Conservation (phyloP, 2,888 invertebrate genomes). For the Drosophila quinaria region DNA sequence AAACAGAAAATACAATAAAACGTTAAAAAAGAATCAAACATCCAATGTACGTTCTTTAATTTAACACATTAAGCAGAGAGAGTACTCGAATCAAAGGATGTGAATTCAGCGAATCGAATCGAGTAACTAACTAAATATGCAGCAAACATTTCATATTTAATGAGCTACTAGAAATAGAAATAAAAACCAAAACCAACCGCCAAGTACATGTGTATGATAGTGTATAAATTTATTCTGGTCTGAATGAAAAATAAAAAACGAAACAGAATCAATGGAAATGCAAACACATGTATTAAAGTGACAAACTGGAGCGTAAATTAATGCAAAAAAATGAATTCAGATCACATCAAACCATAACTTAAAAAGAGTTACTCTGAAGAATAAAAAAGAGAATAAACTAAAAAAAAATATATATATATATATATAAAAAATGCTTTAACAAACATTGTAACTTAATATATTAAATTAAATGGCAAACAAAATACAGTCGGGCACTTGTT, state of each 20-base stretch:
- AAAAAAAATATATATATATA: constrained; percentile 4
- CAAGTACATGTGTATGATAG: constrained; percentile 19
- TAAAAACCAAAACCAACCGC: constrained; percentile 4
- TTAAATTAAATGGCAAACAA: constrained; percentile 43
- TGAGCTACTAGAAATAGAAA: constrained; percentile 58
- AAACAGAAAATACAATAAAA: background rate
- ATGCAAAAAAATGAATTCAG: constrained; percentile 16
- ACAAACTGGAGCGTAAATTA: constrained; percentile 18
- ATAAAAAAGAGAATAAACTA: constrained; percentile 4
- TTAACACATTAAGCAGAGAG: constrained; percentile 13
- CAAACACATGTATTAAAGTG: constrained; percentile 29
- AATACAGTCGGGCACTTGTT: constrained; percentile 53
- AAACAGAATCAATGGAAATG: background rate
- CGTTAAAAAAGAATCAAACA: constrained; percentile 11
- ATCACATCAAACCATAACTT: constrained; percentile 27
- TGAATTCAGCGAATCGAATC: constrained; percentile 11
- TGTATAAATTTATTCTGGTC: constrained; percentile 4
- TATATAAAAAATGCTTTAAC: constrained; percentile 42
- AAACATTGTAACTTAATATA: constrained; percentile 56
- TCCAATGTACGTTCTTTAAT: constrained; percentile 39
- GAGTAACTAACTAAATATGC: constrained; percentile 45
- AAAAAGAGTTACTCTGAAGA: constrained; percentile 14
- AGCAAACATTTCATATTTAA: constrained; percentile 57
- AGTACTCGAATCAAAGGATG: constrained; percentile 25
- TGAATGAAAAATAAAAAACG: background rate